phyloP scores from a whole-genome alignment of 2,797 vertebrate species.

The Hoplostethus mediterraneus region DNA sequence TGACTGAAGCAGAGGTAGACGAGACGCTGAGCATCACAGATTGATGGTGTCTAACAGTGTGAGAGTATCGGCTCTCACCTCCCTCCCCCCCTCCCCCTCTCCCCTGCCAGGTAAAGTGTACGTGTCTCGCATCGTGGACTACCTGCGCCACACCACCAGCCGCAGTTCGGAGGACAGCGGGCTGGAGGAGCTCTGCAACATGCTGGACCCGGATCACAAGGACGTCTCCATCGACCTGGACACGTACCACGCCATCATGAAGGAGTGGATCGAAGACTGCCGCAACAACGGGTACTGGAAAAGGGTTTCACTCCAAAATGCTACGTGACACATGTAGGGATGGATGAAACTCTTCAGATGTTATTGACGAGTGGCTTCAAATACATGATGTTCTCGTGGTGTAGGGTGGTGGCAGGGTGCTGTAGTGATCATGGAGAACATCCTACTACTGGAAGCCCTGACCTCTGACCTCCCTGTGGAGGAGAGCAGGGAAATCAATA shows the following conservation, averaged over 20 bases:
- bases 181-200: conserved; percentile 90
- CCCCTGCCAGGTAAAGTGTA: conserved; percentile 87
- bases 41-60: no score
- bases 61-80: not conserved
- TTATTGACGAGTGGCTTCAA: no score
- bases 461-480: no score
- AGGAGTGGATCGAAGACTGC: conserved; percentile 90
- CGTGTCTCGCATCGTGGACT: conserved; percentile 90
- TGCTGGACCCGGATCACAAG: conserved; percentile 91
- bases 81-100: not conserved
- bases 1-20: no score
- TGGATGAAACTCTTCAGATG: no score
- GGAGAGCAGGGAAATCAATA: not conserved
- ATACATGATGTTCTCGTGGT: no score
- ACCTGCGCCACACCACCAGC: conserved; percentile 87
- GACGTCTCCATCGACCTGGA: conserved; percentile 90
- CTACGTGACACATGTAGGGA: no score
- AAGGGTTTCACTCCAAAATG: not conserved
- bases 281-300: conserved; percentile 85
- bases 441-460: no score
- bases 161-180: conserved; percentile 86
- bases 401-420: no score
- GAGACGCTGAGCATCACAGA: no score
- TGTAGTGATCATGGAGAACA: no score
- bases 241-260: conserved; percentile 89